phyloP scores from a whole-genome alignment of 1,140 invertebrate genomes.

The Ceratina japonica region DNA sequence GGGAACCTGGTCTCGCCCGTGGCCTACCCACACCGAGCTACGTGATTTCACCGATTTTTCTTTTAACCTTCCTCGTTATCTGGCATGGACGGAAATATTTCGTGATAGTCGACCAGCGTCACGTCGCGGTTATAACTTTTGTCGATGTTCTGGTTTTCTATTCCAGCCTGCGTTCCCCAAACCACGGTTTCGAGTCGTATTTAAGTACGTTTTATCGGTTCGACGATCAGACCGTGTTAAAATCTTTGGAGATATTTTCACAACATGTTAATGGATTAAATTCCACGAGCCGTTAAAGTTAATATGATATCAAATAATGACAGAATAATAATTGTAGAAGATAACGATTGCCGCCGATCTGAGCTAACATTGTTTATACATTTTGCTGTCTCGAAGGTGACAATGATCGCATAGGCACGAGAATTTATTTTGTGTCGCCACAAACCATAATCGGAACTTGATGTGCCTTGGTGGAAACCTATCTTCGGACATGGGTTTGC shows the following conservation, averaged over 20 bases:
- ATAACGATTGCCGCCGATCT: background rate
- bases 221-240: too few relatives aligned
- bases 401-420: background rate
- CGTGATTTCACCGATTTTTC: conserved; percentile 9
- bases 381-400: background rate
- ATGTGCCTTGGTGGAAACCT: conserved; percentile 17
- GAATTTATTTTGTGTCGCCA: background rate
- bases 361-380: background rate
- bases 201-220: too few relatives aligned
- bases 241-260: too few relatives aligned
- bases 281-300: background rate
- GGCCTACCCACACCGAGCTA: background rate
- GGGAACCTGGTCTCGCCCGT: background rate
- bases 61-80: conserved; percentile 25
- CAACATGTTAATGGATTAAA: background rate
- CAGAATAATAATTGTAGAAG: background rate
- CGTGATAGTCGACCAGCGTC: conserved; percentile 9
- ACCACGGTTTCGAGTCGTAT: too few relatives aligned
- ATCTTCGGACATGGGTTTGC: conserved; percentile 18
- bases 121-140: background rate
- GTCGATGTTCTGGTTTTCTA: background rate
- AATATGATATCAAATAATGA: background rate
- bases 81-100: conserved; percentile 35
- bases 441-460: conserved; percentile 33
- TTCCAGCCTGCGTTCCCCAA: background rate